Evolutionary conservation across 1,140 invertebrate species (phyloP).

Genomic region (Caenorhabditis inopinata): DNA sequence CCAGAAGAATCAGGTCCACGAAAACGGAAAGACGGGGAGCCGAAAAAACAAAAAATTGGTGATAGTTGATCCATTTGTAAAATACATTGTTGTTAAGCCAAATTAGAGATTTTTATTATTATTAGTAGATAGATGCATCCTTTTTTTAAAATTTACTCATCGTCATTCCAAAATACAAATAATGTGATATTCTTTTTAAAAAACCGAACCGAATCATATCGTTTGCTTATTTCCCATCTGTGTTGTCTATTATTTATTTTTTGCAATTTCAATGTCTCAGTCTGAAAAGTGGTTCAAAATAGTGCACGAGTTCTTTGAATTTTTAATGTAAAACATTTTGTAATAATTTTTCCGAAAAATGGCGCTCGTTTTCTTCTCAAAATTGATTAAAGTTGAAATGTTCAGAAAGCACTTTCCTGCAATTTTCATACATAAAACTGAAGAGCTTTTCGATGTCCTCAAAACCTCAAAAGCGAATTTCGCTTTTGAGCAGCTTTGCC

Average conservation of each 20-base stretch:
- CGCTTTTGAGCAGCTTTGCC: too few species aligned
- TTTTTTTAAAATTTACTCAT: not conserved
- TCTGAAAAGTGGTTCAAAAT: too few species aligned
- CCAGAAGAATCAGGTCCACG: not conserved
- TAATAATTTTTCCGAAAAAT: too few species aligned
- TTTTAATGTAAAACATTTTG: not conserved
- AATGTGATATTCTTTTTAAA: constrained; percentile 8
- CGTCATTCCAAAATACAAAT: not conserved
- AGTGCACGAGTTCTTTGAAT: not conserved
- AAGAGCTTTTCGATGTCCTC: too few species aligned
- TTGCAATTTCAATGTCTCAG: not conserved
- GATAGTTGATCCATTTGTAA: not conserved
- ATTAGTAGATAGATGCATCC: not conserved
- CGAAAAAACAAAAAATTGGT: not conserved
- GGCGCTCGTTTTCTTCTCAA: too few species aligned
- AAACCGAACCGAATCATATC: constrained; percentile 49
- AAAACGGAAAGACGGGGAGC: not conserved
- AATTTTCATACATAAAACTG: too few species aligned
- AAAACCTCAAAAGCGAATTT: too few species aligned
- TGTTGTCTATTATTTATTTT: not conserved
- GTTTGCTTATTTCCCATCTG: constrained; percentile 40
- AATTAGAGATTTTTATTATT: not conserved
- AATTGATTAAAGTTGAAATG: too few species aligned
- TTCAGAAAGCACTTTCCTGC: too few species aligned
- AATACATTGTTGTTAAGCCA: not conserved